phyloP scores from a whole-genome alignment of 2,888 invertebrate genomes.

The Quadroppia sp. region DNA sequence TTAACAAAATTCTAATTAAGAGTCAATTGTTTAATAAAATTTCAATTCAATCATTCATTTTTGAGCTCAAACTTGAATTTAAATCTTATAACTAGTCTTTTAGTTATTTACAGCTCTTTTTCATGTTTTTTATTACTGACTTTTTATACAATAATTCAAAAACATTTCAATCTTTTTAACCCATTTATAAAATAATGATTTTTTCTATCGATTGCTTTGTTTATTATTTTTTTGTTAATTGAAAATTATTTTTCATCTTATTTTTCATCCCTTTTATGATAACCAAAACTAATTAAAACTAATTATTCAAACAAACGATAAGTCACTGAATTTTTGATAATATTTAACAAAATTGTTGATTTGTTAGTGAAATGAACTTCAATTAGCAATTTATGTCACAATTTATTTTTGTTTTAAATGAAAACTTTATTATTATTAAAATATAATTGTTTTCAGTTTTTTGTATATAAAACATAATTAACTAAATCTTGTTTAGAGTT shows the following conservation, averaged over 20 bases:
- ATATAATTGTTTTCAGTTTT: background rate
- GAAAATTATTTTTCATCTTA: background rate
- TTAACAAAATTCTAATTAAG: background rate
- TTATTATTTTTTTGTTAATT: background rate
- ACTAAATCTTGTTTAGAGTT: slow-evolving; percentile 4
- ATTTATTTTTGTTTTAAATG: background rate
- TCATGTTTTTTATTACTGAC: too few relatives aligned
- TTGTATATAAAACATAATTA: too few relatives aligned
- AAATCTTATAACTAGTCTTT: background rate
- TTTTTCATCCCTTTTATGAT: too few relatives aligned
- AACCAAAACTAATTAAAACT: too few relatives aligned
- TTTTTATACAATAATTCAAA: background rate
- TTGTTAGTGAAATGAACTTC: background rate
- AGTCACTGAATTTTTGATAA: background rate
- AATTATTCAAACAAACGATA: background rate
- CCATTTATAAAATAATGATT: slow-evolving; percentile 4
- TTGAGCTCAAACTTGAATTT: background rate
- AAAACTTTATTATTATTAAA: background rate
- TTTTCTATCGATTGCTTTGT: slow-evolving; percentile 7
- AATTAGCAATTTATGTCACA: background rate
- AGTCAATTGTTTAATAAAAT: slow-evolving; percentile 24
- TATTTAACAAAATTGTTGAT: background rate
- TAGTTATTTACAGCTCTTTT: background rate
- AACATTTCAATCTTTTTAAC: background rate
- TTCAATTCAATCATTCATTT: slow-evolving; percentile 13